Conservation (phyloP, 2,797 vertebrate species). For the Kryptolebias ocellatus region DNA sequence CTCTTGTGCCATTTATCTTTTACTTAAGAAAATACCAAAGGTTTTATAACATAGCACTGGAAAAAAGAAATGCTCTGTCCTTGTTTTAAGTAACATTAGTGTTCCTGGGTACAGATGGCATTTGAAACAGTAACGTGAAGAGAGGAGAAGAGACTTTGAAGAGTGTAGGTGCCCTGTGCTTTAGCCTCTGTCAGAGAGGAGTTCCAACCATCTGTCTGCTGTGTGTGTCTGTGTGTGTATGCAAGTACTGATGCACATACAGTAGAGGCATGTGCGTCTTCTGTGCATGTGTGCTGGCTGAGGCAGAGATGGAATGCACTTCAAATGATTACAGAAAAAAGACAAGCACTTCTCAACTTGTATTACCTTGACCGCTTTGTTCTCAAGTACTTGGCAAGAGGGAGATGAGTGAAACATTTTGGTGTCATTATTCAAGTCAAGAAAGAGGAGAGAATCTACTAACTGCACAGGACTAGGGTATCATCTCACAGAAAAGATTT, state of each 20-base stretch:
- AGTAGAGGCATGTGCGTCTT: slow-evolving; percentile 31
- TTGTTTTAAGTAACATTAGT: slow-evolving; percentile 77
- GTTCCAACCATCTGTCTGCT: slow-evolving; percentile 80
- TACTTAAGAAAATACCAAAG: slow-evolving; percentile 52
- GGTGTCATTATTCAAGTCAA: slow-evolving; percentile 69
- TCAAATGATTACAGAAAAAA: slow-evolving; percentile 43
- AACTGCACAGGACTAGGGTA: slow-evolving; percentile 29
- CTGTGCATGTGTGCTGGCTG: slow-evolving; percentile 19
- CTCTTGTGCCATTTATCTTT: slow-evolving; percentile 51
- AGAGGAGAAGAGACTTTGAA: slow-evolving; percentile 77
- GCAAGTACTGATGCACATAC: slow-evolving; percentile 45
- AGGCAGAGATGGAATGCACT: slow-evolving; percentile 27
- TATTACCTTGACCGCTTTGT: slow-evolving; percentile 69
- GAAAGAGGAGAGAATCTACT: slow-evolving; percentile 50
- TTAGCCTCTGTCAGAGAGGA: slow-evolving; percentile 72
- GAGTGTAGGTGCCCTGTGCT: slow-evolving; percentile 75
- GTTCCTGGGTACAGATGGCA: slow-evolving; percentile 78
- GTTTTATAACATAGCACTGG: slow-evolving; percentile 66
- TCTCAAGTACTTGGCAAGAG: slow-evolving; percentile 45
- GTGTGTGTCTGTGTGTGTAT: slow-evolving; percentile 38
- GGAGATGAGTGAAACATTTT: slow-evolving; percentile 54
- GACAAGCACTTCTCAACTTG: slow-evolving; percentile 41
- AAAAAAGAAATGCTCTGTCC: slow-evolving; percentile 67
- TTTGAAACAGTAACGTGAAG: slow-evolving; percentile 71
- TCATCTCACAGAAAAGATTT: slow-evolving; percentile 25